These are phyloP conservation scores for Mobula birostris DNA, from an alignment of 2,113 vertebrate genomes.

Conservation along the genomic window DNA sequence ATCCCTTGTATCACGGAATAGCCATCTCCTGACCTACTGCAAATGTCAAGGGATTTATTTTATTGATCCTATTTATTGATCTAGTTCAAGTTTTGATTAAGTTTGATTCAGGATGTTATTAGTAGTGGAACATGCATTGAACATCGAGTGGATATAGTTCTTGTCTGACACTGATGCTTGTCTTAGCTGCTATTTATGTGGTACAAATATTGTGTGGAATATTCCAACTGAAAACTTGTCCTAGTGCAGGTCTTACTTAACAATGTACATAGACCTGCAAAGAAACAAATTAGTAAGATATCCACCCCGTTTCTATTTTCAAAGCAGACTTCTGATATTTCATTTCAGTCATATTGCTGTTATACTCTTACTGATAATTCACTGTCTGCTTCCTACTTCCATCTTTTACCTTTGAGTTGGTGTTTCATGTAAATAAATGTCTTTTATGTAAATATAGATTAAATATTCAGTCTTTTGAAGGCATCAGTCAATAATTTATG, in stretches of 20 bases:
- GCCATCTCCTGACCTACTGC: too few species aligned
- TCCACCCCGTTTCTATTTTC: neutral
- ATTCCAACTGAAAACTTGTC: neutral
- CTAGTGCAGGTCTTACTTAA: neutral
- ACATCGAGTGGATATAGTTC: too few species aligned
- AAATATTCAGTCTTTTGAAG: neutral
- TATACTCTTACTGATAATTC: neutral
- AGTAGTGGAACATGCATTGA: too few species aligned
- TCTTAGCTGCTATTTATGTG: neutral
- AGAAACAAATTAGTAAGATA: neutral
- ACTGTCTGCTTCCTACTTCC: neutral
- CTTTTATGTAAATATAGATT: too few species aligned
- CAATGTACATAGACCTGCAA: neutral
- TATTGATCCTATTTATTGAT: too few species aligned
- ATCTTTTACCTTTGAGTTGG: too few species aligned
- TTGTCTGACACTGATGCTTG: neutral
- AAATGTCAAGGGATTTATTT: too few species aligned
- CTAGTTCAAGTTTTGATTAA: too few species aligned
- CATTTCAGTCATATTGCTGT: neutral
- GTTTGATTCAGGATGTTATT: too few species aligned
- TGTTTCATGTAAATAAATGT: too few species aligned
- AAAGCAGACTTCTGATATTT: neutral
- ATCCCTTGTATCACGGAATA: too few species aligned
- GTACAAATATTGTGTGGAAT: neutral
- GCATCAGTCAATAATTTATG: neutral